Evolutionary conservation across 2,888 invertebrate genomes (phyloP).

Genomic region (Melolontha melolontha): DNA sequence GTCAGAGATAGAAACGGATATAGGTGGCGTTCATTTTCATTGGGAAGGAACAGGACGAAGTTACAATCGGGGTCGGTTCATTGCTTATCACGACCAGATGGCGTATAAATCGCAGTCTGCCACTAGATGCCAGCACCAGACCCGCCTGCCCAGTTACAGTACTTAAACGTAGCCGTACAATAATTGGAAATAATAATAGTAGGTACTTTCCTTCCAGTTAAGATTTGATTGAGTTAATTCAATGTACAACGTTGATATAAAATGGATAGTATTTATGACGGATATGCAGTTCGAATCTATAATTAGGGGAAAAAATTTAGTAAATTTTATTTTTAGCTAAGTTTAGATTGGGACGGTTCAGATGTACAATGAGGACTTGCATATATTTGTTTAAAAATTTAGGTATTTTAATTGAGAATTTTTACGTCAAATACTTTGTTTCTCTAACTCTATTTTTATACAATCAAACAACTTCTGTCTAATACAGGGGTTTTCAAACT

Average conservation of each 20-base stretch:
- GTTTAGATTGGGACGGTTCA: no score
- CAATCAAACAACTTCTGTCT: no score
- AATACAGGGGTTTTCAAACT: no score
- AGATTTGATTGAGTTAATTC: conserved; percentile 43
- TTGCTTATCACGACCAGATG: conserved; percentile 62
- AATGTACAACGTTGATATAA: conserved; percentile 10
- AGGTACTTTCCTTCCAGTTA: conserved; percentile 42
- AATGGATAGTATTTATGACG: not conserved
- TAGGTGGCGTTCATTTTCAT: conserved; percentile 12
- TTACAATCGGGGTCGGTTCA: conserved; percentile 51
- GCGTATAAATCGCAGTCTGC: conserved; percentile 63
- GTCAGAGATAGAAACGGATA: conserved; percentile 32
- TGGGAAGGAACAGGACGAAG: conserved; percentile 42
- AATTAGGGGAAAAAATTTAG: not conserved
- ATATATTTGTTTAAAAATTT: no score
- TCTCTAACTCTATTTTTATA: no score
- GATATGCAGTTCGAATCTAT: not conserved
- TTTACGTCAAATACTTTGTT: no score
- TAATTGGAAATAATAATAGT: conserved; percentile 46
- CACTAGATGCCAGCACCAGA: conserved; percentile 64
- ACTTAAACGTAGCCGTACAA: conserved; percentile 43
- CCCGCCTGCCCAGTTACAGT: conserved; percentile 46
- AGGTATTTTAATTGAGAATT: no score
- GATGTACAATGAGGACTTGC: no score
- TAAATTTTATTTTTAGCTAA: no score